These are phyloP conservation scores for Onychomys leucogaster DNA, from an alignment of 2,797 vertebrate species.

Conservation along the genomic window DNA sequence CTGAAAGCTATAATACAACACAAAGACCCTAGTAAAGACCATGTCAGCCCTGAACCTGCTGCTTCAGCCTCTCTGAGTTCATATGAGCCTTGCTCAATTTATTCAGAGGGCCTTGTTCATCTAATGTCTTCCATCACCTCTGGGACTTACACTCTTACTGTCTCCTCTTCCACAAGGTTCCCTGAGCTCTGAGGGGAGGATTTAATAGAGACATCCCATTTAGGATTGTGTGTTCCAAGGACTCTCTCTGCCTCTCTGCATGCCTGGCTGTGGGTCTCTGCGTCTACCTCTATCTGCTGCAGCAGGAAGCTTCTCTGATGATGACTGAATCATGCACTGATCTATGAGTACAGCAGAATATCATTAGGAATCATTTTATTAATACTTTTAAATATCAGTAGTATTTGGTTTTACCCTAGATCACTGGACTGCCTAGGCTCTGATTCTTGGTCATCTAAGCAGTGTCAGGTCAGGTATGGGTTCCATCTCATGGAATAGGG, in stretches of 20 bases:
- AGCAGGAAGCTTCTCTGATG: neutral
- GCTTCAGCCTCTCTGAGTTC: neutral
- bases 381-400: neutral
- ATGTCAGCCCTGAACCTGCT: too few relatives aligned
- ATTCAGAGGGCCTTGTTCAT: neutral
- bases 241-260: neutral
- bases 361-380: neutral
- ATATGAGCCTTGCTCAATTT: neutral
- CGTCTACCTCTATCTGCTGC: neutral
- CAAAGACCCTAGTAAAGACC: neutral
- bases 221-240: neutral
- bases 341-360: neutral
- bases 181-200: neutral
- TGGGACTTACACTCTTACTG: neutral
- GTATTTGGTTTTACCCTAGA: neutral
- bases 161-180: neutral
- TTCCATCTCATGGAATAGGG: neutral
- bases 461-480: too few relatives aligned
- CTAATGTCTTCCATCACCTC: neutral
- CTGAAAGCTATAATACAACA: neutral
- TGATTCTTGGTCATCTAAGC: neutral
- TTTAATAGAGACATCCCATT: neutral
- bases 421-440: neutral
- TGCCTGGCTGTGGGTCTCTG: neutral
- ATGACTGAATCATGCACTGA: neutral